phyloP scores from a whole-genome alignment of 2,113 vertebrate genomes.

The Eulacestoma nigropectus region DNA sequence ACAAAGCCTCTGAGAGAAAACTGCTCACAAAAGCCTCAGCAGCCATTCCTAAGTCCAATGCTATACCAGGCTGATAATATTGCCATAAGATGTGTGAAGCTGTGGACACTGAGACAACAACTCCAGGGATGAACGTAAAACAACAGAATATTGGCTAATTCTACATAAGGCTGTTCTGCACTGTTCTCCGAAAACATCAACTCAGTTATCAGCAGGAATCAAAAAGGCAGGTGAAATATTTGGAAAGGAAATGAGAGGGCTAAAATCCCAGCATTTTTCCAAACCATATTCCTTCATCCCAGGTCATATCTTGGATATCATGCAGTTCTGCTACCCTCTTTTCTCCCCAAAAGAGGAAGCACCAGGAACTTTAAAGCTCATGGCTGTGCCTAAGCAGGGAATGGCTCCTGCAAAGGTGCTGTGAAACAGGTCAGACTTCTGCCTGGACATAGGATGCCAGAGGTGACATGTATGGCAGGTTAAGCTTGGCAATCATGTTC shows the following conservation, averaged over 20 bases:
- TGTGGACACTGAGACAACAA: background rate
- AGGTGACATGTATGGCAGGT: fast-evolving
- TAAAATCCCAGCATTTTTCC: background rate
- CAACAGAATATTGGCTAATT: background rate
- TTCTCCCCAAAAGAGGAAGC: background rate
- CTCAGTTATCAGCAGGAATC: background rate
- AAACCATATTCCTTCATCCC: background rate
- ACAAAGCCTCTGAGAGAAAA: background rate
- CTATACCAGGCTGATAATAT: background rate
- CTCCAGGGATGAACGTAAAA: background rate
- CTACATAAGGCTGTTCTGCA: background rate
- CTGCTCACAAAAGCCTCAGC: background rate
- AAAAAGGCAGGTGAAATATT: background rate
- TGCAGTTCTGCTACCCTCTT: background rate
- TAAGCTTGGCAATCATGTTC: background rate
- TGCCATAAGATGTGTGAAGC: background rate
- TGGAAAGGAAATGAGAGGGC: background rate
- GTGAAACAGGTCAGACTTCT: background rate
- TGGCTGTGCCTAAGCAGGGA: background rate
- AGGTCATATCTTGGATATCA: background rate
- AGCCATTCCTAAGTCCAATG: background rate
- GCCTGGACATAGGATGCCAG: background rate
- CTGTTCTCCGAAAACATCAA: background rate
- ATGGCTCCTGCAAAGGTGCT: background rate
- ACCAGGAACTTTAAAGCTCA: background rate